phyloP scores from a whole-genome alignment of 2,888 invertebrate species.

The Drosophila ustulata region DNA sequence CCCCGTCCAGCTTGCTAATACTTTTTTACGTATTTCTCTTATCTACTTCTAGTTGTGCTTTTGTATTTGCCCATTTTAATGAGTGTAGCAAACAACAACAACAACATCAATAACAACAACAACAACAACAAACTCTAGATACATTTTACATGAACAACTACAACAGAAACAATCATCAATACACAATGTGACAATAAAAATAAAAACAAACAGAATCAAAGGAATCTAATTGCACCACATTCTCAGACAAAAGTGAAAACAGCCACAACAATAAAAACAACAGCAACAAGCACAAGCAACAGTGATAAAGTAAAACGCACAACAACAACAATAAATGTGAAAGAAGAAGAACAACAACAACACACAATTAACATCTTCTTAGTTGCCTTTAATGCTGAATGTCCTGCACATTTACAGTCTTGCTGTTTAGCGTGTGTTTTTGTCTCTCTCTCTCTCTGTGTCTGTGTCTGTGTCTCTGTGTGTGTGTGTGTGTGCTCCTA shows the following conservation, averaged over 20 bases:
- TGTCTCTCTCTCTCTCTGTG: conserved; percentile 13
- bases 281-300: conserved; percentile 27
- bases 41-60: conserved; percentile 78
- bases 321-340: conserved; percentile 36
- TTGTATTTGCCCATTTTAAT: conserved; percentile 79
- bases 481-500: conserved; percentile 25
- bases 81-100: conserved; percentile 70
- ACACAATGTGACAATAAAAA: conserved; percentile 79
- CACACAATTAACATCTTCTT: conserved; percentile 38
- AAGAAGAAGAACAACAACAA: conserved; percentile 33
- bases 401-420: conserved; percentile 57
- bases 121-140: conserved; percentile 42
- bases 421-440: conserved; percentile 42
- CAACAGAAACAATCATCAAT: conserved; percentile 51
- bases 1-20: conserved; percentile 72
- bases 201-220: conserved; percentile 25
- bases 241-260: conserved; percentile 10
- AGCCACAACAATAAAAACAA: conserved; percentile 25
- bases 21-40: conserved; percentile 74
- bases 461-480: conserved; percentile 27
- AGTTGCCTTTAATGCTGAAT: conserved; percentile 51
- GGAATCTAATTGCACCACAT: conserved; percentile 71
- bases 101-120: conserved; percentile 36
- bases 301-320: conserved; percentile 41
- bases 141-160: conserved; percentile 61